Evolutionary conservation across 2,888 invertebrate genomes (phyloP).

Genomic region (Cabera pusaria): DNA sequence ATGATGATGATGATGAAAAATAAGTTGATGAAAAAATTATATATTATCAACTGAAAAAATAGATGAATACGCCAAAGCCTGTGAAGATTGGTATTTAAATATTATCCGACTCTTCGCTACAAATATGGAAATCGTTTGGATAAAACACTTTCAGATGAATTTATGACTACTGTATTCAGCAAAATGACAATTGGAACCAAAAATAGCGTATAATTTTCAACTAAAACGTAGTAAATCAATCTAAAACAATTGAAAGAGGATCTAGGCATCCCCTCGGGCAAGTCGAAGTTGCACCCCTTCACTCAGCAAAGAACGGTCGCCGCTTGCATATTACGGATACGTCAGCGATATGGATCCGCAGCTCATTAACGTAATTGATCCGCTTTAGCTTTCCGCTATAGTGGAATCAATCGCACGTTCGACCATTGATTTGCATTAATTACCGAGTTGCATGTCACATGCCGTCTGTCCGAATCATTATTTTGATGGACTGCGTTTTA

Average conservation of each 20-base stretch:
- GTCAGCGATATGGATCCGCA: conserved; percentile 58
- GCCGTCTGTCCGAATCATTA: conserved; percentile 64
- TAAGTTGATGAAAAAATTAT: too few species aligned
- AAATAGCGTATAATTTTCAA: too few species aligned
- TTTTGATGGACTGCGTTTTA: conserved; percentile 48
- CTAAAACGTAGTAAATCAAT: too few species aligned
- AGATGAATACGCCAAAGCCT: too few species aligned
- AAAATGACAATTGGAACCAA: too few species aligned
- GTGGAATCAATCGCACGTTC: conserved; percentile 54
- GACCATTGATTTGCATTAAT: conserved; percentile 80
- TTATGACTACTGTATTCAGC: too few species aligned
- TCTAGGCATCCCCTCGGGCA: conserved; percentile 5
- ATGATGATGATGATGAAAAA: too few species aligned
- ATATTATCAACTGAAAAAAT: too few species aligned
- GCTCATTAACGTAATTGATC: conserved; percentile 82
- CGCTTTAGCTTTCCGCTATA: conserved; percentile 73
- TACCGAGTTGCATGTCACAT: conserved; percentile 73
- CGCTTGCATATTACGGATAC: conserved; percentile 26
- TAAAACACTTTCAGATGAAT: too few species aligned
- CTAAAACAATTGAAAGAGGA: conserved; percentile 7
- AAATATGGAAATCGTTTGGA: too few species aligned
- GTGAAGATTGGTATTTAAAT: too few species aligned
- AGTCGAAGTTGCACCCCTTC: conserved; percentile 10
- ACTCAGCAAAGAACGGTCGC: conserved; percentile 10
- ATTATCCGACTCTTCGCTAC: too few species aligned